phyloP scores from a whole-genome alignment of 2,888 invertebrate species.

The Laothoe populi region DNA sequence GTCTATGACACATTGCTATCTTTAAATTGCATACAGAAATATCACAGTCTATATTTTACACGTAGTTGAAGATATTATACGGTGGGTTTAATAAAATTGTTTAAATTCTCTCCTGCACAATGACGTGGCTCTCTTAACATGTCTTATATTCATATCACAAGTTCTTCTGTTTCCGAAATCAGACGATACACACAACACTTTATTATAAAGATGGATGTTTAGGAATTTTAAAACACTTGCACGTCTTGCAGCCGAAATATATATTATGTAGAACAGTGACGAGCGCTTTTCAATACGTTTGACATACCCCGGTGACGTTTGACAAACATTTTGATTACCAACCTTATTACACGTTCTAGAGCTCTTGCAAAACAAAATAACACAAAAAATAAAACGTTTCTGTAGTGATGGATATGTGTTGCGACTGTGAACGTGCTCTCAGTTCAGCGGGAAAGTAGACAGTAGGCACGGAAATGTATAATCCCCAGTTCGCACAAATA shows the following conservation, averaged over 20 bases:
- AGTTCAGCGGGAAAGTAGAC: background rate
- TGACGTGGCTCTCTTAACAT: background rate
- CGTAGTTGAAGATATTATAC: too few species aligned
- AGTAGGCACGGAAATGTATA: constrained; percentile 13
- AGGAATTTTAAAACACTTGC: background rate
- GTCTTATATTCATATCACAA: background rate
- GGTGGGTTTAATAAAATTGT: too few species aligned
- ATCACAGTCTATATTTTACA: too few species aligned
- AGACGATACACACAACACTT: background rate
- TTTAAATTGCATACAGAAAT: too few species aligned
- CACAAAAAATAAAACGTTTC: constrained; percentile 28
- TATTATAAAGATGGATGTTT: background rate
- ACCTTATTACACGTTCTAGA: constrained; percentile 11
- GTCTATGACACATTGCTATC: too few species aligned
- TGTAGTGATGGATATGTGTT: background rate
- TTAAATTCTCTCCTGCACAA: too few species aligned
- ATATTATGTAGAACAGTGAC: background rate
- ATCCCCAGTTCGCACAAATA: constrained; percentile 1
- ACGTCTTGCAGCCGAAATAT: background rate
- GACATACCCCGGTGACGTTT: constrained; percentile 9
- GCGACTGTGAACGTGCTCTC: constrained; percentile 3
- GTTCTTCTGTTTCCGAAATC: background rate
- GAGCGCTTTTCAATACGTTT: constrained; percentile 1
- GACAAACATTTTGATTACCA: constrained; percentile 12
- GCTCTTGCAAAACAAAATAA: constrained; percentile 23